These are phyloP conservation scores for Ispidina picta DNA, from an alignment of 2,797 vertebrate genomes.

Conservation along the genomic window DNA sequence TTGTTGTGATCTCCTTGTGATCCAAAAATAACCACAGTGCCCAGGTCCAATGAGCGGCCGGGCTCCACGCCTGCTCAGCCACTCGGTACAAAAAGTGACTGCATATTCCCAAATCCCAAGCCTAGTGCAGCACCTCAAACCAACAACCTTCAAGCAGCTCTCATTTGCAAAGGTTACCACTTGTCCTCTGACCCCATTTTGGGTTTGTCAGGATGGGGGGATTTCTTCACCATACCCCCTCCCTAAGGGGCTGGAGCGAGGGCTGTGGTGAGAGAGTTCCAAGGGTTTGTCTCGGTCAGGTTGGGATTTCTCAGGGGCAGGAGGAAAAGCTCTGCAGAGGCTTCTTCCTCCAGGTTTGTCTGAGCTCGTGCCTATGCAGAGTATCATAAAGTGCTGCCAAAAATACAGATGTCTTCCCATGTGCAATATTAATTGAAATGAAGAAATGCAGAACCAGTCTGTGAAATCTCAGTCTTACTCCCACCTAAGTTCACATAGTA, in stretches of 20 bases:
- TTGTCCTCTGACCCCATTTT: not conserved
- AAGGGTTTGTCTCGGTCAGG: not conserved
- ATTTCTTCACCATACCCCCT: not conserved
- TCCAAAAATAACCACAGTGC: not conserved
- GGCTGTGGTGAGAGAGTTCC: not conserved
- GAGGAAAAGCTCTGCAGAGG: not conserved
- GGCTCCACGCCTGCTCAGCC: not conserved
- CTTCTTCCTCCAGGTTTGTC: not conserved
- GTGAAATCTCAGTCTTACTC: not conserved
- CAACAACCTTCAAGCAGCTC: not conserved
- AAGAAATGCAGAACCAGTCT: not conserved
- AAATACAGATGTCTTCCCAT: not conserved
- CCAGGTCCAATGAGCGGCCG: accelerated
- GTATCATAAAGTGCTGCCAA: not conserved
- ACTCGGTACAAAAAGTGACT: not conserved
- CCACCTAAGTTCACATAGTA: not conserved
- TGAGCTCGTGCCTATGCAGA: not conserved
- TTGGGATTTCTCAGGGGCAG: not conserved
- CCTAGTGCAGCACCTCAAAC: not conserved
- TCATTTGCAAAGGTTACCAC: not conserved
- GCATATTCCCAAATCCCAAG: not conserved
- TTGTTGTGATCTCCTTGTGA: not conserved
- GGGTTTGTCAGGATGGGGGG: not conserved
- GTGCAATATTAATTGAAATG: not conserved
- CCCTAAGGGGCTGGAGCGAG: not conserved